phyloP scores from a whole-genome alignment of 2,113 vertebrate genomes.

The Siphamia tubifer region DNA sequence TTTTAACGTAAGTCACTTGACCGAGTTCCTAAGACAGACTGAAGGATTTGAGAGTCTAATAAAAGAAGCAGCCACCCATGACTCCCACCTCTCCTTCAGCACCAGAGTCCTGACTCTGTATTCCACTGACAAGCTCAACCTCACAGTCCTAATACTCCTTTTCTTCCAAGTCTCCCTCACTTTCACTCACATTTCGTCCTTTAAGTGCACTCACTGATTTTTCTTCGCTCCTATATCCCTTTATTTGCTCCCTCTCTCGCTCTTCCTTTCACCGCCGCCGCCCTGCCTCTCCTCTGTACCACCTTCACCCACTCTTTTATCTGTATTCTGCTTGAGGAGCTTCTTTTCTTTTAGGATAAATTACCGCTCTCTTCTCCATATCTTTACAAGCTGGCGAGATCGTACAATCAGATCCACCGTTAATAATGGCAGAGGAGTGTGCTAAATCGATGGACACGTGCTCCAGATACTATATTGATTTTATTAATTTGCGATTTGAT shows the following conservation, averaged over 20 bases:
- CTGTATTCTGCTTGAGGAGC: slow-evolving; percentile 21
- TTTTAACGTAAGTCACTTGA: slow-evolving; percentile 33
- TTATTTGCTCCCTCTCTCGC: slow-evolving; percentile 10
- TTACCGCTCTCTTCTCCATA: slow-evolving; percentile 20
- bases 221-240: background rate
- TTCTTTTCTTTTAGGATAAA: slow-evolving; percentile 37
- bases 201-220: slow-evolving; percentile 20
- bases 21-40: slow-evolving; percentile 34
- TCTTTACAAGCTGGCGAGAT: slow-evolving; percentile 34
- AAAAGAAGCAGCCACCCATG: slow-evolving; percentile 55
- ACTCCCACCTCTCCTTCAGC: slow-evolving; percentile 35
- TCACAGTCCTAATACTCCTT: slow-evolving; percentile 20
- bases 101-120: slow-evolving; percentile 35
- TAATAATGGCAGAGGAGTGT: slow-evolving; percentile 38
- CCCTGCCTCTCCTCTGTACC: background rate
- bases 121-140: slow-evolving; percentile 38
- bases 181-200: slow-evolving; percentile 45
- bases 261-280: background rate
- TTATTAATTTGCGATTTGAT: slow-evolving; percentile 69
- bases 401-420: slow-evolving; percentile 32
- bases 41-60: slow-evolving; percentile 61
- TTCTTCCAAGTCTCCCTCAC: slow-evolving; percentile 19
- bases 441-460: slow-evolving; percentile 54
- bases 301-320: slow-evolving; percentile 37
- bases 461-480: slow-evolving; percentile 63